Percentiles rank a stretch among this genome's conserved stretches.
Evolutionary conservation across 2,888 invertebrate genomes (phyloP).

Genomic region (Mimas tiliae): DNA sequence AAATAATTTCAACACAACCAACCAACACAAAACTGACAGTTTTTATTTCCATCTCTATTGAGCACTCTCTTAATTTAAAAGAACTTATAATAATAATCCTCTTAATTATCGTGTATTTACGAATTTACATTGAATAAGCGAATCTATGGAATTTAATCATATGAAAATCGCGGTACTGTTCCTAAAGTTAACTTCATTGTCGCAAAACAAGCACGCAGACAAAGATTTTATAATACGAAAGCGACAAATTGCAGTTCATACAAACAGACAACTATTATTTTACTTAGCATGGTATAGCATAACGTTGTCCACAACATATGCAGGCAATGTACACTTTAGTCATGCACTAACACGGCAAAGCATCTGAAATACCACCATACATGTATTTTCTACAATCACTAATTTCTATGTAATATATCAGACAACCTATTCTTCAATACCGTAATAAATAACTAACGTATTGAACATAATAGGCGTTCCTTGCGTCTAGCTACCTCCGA

Average conservation of each 20-base stretch:
- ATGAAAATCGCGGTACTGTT: constrained; percentile 43
- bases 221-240: constrained; percentile 48
- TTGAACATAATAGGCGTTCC: constrained; percentile 66
- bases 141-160: constrained; percentile 48
- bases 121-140: constrained; percentile 74
- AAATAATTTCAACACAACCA: neutral
- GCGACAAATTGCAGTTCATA: constrained; percentile 38
- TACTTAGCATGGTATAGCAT: constrained; percentile 38
- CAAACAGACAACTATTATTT: constrained; percentile 8
- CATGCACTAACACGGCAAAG: constrained; percentile 71
- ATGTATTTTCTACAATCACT: constrained; percentile 62
- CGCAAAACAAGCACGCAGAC: constrained; percentile 29
- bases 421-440: constrained; percentile 71
- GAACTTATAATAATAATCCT: constrained; percentile 55
- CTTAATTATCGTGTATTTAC: constrained; percentile 62
- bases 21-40: neutral
- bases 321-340: constrained; percentile 51
- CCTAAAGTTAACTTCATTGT: constrained; percentile 22
- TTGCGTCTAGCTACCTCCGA: constrained; percentile 76
- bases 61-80: constrained; percentile 46
- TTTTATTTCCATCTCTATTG: constrained; percentile 15
- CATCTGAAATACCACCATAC: constrained; percentile 69
- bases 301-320: constrained; percentile 23
- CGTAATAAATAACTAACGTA: constrained; percentile 75
- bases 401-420: constrained; percentile 68